These are phyloP conservation scores for Lepus timidus DNA, from an alignment of 2,113 vertebrate species.

Conservation along the genomic window DNA sequence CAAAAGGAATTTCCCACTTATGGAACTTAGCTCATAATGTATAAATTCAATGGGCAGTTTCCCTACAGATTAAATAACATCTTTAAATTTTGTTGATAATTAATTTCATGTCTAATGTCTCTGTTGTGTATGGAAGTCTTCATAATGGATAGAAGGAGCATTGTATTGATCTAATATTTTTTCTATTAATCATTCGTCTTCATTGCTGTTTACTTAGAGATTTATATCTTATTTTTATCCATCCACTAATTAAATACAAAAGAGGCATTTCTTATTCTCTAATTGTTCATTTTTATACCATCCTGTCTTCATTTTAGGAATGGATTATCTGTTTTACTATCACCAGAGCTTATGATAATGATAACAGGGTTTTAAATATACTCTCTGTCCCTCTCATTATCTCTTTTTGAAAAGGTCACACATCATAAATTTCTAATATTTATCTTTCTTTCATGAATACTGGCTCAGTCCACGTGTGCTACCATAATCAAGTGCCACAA, in stretches of 20 bases:
- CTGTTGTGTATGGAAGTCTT: neutral
- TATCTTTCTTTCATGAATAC: neutral
- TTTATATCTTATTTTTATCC: neutral
- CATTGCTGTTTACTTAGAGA: neutral
- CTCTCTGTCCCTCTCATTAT: neutral
- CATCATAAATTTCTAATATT: neutral
- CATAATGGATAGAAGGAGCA: neutral
- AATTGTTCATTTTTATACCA: neutral
- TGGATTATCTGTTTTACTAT: neutral
- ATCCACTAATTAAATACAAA: neutral
- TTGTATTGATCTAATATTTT: neutral
- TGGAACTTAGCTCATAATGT: neutral
- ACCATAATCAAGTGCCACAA: neutral
- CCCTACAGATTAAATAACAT: neutral
- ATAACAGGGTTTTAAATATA: neutral
- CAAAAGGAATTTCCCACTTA: neutral
- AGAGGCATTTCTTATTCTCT: neutral
- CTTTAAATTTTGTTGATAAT: neutral
- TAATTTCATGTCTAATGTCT: neutral
- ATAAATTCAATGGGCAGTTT: neutral
- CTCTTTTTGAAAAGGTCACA: neutral
- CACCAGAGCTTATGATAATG: neutral
- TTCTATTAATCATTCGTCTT: conserved; percentile 4
- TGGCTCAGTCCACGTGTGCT: neutral
- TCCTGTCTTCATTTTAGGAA: neutral